A percentile compares a stretch with the other conserved stretches of the same genome.
Evolutionary conservation across 2,888 invertebrate species (phyloP).

Genomic region (Drepanosiphum platanoidis): DNA sequence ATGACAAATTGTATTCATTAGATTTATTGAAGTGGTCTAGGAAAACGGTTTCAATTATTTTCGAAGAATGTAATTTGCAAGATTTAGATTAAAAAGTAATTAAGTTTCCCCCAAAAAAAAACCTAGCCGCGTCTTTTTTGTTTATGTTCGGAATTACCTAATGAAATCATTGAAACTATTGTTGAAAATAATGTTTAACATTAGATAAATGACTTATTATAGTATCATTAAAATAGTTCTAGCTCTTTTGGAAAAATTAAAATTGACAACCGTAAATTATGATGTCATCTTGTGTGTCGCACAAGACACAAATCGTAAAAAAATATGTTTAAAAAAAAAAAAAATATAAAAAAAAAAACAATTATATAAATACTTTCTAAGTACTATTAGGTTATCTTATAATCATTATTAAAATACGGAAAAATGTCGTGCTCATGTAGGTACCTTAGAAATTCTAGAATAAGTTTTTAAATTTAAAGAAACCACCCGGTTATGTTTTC

Average conservation of each 20-base stretch:
- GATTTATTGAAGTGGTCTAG: slow-evolving; percentile 22
- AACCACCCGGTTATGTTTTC: slow-evolving; percentile 61
- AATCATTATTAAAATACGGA: slow-evolving; percentile 57
- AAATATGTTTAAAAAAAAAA: slow-evolving; percentile 43
- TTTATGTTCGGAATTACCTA: slow-evolving; percentile 15
- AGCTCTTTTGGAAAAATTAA: slow-evolving; percentile 37
- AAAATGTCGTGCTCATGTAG: slow-evolving; percentile 61
- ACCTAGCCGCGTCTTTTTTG: neutral
- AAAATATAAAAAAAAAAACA: slow-evolving; percentile 21
- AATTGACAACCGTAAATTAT: slow-evolving; percentile 33
- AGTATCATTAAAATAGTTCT: slow-evolving; percentile 35
- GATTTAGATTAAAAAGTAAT: slow-evolving; percentile 18
- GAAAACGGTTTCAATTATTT: slow-evolving; percentile 33
- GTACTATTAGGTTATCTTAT: slow-evolving; percentile 57
- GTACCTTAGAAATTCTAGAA: slow-evolving; percentile 50
- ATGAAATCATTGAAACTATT: slow-evolving; percentile 39
- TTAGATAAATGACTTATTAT: slow-evolving; percentile 2
- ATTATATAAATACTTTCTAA: slow-evolving; percentile 57
- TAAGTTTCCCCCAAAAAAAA: neutral
- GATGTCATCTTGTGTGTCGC: slow-evolving; percentile 13
- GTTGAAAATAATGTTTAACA: slow-evolving; percentile 30
- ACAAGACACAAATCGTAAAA: slow-evolving; percentile 35
- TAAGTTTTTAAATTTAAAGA: slow-evolving; percentile 56
- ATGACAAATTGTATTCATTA: slow-evolving; percentile 25
- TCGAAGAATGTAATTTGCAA: slow-evolving; percentile 1